Percentiles rank a stretch among this genome's conserved stretches.
phyloP scores from a whole-genome alignment of 2,797 vertebrate species.

The Geotrypetes seraphini region DNA sequence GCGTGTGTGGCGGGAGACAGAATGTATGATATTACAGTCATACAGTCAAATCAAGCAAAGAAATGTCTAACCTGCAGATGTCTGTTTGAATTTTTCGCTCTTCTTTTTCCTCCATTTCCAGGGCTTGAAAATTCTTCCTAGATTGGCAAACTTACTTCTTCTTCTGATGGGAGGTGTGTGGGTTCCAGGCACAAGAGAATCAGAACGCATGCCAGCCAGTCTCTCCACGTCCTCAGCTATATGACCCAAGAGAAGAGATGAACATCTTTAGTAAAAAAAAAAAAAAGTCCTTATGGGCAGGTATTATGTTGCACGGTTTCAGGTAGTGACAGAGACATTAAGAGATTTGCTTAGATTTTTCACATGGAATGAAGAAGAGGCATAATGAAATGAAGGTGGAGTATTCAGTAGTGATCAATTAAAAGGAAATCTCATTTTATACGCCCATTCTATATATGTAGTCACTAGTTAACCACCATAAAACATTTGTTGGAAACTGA shows the following conservation, averaged over 20 bases:
- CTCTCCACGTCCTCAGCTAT: slow-evolving; percentile 93
- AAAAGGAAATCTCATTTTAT: no score
- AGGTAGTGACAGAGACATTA: slow-evolving; percentile 15
- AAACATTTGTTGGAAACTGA: no score
- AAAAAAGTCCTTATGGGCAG: slow-evolving; percentile 22
- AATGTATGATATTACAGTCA: no score
- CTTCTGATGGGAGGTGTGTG: slow-evolving; percentile 87
- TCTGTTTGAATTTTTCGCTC: slow-evolving; percentile 96
- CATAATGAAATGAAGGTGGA: neutral
- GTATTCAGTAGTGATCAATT: no score
- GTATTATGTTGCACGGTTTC: slow-evolving; percentile 23
- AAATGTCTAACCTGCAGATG: slow-evolving; percentile 73
- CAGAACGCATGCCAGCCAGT: slow-evolving; percentile 88
- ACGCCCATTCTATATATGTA: no score
- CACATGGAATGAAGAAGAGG: slow-evolving; percentile 12
- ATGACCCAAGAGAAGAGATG: slow-evolving; percentile 14
- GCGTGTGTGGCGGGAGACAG: no score
- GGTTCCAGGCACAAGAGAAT: slow-evolving; percentile 81
- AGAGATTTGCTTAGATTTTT: no score
- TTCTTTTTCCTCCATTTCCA: slow-evolving; percentile 99
- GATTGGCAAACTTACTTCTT: slow-evolving; percentile 87
- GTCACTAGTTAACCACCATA: no score
- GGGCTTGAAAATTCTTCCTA: slow-evolving; percentile 92
- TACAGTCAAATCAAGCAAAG: no score
- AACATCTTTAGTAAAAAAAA: no score